These are phyloP conservation scores for Bovichtus variegatus DNA, from an alignment of 2,797 vertebrate species.

Conservation along the genomic window DNA sequence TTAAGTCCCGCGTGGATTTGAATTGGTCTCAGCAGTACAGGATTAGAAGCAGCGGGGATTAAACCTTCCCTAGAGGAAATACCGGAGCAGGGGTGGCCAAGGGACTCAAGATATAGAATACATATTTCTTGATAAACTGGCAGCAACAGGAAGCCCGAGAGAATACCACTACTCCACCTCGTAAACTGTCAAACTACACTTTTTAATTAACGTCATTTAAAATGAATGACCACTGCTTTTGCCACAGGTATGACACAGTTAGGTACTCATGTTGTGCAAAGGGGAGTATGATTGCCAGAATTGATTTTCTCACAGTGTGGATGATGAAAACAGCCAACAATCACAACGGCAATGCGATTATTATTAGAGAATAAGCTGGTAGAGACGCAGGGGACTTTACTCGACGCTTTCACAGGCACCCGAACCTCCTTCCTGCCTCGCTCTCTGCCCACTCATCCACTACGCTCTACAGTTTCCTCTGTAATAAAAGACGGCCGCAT, in stretches of 20 bases:
- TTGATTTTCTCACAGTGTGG: background rate
- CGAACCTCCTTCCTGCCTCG: background rate
- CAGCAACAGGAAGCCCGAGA: constrained; percentile 14
- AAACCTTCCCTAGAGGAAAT: constrained; percentile 82
- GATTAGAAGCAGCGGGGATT: constrained; percentile 90
- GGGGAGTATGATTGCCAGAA: background rate
- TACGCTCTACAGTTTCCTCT: background rate
- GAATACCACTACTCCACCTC: background rate
- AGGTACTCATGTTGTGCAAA: background rate
- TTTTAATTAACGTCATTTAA: background rate
- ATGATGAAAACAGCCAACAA: constrained; percentile 2
- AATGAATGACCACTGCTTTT: background rate
- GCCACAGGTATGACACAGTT: background rate
- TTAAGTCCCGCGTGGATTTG: constrained; percentile 86
- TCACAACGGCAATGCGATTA: background rate
- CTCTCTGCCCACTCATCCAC: background rate
- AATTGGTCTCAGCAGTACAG: constrained; percentile 85
- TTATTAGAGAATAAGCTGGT: background rate
- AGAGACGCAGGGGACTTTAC: background rate
- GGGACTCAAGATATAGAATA: constrained; percentile 58
- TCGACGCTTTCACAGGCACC: background rate
- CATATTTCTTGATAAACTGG: constrained; percentile 35
- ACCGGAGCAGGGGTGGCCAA: constrained; percentile 50
- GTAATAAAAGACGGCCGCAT: constrained; percentile 4
- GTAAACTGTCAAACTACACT: background rate